Base-by-base conservation (phyloP, 2,888 invertebrate genomes). In the Epinotia brunnichana region DNA sequence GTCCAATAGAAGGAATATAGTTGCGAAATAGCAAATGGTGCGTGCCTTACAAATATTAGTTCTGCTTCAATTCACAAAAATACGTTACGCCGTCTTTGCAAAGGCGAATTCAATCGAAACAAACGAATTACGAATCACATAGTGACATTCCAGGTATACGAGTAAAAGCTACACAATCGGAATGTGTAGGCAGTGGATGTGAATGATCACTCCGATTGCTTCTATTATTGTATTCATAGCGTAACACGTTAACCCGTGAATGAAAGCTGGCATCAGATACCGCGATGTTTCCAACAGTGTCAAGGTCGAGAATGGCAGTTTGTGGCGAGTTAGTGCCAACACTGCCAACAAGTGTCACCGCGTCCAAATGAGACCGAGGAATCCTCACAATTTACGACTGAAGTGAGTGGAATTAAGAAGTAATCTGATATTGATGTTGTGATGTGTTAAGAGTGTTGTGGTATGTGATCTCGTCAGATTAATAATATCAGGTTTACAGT, bases 211-310 rank as follows among this genome's bases (percentile, higher is more conserved):
- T 62, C 60, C 57, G 44, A 71, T 63, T 63, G 69, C 59, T 73
- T 62, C 68, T 73, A 68, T 68, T 73, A 73, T 57, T 72, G 72
- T 68, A 73, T 73, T 39, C 71, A 71, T 60, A 56, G 62, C 73
- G 79, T 77, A 78, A 60, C 66, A 63, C 63, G 73, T 71, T 75
- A 73, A 74, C 60, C 74, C 80, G 68, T 89, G 86, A 88, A 89
- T 87, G 88, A 85, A 87, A 85, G 85, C 87, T 87, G 88, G 87
- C 89, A n/a, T n/a, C n/a, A 87, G 84, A 87, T 87, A 87, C 82
- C 79, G 76, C 74, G 74, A 79, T 70, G 78, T 78, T 80, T 81
- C 80, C 83, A 84, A 85, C 85, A 88, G 85, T 87, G 90, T 89
- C 90, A 90, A 89, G 90, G 90, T 79, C 82, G 44, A 59, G 69